A percentile compares a stretch with the other conserved stretches of the same genome.
These are phyloP conservation scores for Drosophila sp. DNA, from an alignment of 1,140 invertebrate species.

Conservation along the genomic window DNA sequence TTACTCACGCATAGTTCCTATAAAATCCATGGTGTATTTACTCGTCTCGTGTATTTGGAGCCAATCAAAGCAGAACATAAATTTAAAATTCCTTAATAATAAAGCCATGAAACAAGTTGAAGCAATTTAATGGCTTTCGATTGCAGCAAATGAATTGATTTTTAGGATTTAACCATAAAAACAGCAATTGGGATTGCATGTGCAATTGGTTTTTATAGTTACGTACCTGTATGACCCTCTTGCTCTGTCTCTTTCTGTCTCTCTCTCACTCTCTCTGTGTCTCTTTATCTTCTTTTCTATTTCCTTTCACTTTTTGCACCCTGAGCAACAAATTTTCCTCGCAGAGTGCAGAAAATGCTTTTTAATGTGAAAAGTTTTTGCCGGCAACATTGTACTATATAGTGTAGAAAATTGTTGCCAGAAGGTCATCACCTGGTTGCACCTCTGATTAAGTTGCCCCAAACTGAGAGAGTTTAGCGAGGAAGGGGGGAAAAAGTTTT, in stretches of 20 bases:
- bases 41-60: too few species aligned
- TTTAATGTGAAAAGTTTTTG: constrained; percentile 78
- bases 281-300: background rate
- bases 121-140: background rate
- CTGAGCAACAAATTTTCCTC: constrained; percentile 8
- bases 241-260: background rate
- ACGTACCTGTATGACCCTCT: background rate
- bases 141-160: background rate
- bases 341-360: constrained; percentile 62
- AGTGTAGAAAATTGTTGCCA: constrained; percentile 42
- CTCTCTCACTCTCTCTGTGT: background rate
- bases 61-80: too few species aligned
- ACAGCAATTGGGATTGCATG: background rate
- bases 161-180: background rate
- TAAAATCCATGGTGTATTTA: too few species aligned
- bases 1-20: too few species aligned
- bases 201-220: background rate
- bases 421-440: constrained; percentile 49
- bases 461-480: constrained; percentile 43
- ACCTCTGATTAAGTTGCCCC: constrained; percentile 63
- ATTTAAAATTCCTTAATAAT: background rate
- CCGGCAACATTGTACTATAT: constrained; percentile 56
- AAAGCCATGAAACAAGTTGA: background rate
- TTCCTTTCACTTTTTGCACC: constrained; percentile 70
- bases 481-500: constrained; percentile 31